phyloP scores from a whole-genome alignment of 1,140 invertebrate genomes.

The Pteromalus puparum region DNA sequence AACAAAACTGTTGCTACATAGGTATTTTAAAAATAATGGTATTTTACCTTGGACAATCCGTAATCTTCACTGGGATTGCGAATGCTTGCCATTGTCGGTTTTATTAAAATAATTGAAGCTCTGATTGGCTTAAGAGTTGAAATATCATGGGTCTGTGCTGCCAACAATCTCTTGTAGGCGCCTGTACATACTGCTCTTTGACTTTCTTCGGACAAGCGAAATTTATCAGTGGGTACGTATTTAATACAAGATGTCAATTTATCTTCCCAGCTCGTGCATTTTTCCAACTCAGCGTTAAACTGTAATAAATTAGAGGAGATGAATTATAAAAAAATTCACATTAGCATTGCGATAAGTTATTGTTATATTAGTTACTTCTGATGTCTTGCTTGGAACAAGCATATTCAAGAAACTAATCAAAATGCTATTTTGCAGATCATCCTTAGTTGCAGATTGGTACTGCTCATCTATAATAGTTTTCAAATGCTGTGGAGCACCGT shows the following conservation, averaged over 20 bases:
- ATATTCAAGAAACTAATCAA: constrained; percentile 61
- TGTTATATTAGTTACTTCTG: constrained; percentile 55
- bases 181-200: constrained; percentile 71
- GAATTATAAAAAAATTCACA: too few relatives aligned
- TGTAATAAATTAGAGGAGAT: too few relatives aligned
- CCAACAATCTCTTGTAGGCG: constrained; percentile 77
- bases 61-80: constrained; percentile 79
- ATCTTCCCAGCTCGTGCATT: constrained; percentile 67
- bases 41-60: constrained; percentile 74
- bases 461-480: constrained; percentile 58
- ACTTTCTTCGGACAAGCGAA: constrained; percentile 65
- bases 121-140: constrained; percentile 68
- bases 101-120: constrained; percentile 80
- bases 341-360: background rate
- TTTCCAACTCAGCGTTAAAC: constrained; percentile 64
- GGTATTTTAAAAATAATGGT: constrained; percentile 8
- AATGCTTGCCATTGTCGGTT: constrained; percentile 76
- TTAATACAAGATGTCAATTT: constrained; percentile 65
- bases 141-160: constrained; percentile 74
- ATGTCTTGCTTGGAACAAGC: constrained; percentile 43
- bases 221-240: background rate
- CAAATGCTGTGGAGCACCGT: constrained; percentile 70
- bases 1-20: too few relatives aligned
- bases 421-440: constrained; percentile 62
- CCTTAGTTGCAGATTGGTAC: constrained; percentile 4